phyloP scores from a whole-genome alignment of 2,888 invertebrate species.

The Drosophila infuscata region DNA sequence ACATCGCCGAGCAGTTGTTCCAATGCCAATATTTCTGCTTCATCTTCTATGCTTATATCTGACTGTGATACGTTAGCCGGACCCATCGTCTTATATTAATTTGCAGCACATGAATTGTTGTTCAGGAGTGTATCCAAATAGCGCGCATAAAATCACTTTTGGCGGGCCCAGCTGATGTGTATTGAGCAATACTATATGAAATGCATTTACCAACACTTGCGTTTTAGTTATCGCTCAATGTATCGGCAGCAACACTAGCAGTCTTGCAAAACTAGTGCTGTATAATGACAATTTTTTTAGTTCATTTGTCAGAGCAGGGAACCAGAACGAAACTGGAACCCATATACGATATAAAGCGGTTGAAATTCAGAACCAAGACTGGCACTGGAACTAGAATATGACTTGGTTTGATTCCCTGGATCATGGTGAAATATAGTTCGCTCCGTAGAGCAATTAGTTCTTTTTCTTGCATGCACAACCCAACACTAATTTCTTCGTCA shows the following conservation, averaged over 20 bases:
- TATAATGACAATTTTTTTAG: neutral
- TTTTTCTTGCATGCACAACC: slow-evolving; percentile 31
- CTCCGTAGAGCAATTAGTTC: slow-evolving; percentile 29
- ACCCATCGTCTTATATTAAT: slow-evolving; percentile 41
- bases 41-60: slow-evolving; percentile 71
- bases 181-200: slow-evolving; percentile 11
- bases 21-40: slow-evolving; percentile 76
- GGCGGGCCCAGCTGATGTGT: slow-evolving; percentile 54
- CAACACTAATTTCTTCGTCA: slow-evolving; percentile 67
- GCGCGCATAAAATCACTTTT: slow-evolving; percentile 60
- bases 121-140: slow-evolving; percentile 10
- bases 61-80: slow-evolving; percentile 49
- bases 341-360: neutral
- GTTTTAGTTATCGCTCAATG: neutral
- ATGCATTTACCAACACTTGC: slow-evolving; percentile 33
- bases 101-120: neutral
- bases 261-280: slow-evolving; percentile 19
- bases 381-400: neutral
- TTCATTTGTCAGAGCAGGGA: neutral
- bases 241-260: slow-evolving; percentile 8
- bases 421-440: slow-evolving; percentile 1
- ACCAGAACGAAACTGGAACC: neutral
- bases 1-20: slow-evolving; percentile 76
- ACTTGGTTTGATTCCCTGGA: neutral
- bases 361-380: neutral